phyloP scores from a whole-genome alignment of 2,888 invertebrate genomes.

The Hyles lineata region DNA sequence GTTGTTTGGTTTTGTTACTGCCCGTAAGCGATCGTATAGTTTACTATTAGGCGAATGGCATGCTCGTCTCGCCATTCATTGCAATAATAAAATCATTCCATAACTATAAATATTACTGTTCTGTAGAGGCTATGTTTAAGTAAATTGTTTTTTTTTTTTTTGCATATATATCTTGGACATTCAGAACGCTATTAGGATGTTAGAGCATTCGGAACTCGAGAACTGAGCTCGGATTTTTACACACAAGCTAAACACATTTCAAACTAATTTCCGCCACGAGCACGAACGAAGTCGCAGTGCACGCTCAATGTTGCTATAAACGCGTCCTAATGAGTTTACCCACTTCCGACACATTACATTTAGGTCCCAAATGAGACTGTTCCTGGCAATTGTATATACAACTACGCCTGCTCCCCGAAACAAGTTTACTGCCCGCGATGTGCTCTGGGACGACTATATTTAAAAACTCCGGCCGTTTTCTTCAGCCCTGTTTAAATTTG shows the following conservation, averaged over 20 bases:
- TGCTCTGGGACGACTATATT: neutral
- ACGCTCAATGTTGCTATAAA: constrained; percentile 14
- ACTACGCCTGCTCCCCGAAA: neutral
- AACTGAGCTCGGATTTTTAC: too few species aligned
- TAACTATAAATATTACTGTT: too few species aligned
- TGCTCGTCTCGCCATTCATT: too few species aligned
- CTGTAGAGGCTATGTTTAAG: too few species aligned
- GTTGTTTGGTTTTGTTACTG: too few species aligned
- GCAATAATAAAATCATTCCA: too few species aligned
- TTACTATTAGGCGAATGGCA: too few species aligned
- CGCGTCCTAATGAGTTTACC: constrained; percentile 18
- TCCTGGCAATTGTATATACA: neutral
- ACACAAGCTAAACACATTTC: neutral
- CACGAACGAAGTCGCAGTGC: neutral
- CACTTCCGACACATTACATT: constrained; percentile 9
- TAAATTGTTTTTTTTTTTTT: too few species aligned
- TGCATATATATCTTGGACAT: too few species aligned
- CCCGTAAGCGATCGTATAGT: too few species aligned
- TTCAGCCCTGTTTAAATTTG: neutral
- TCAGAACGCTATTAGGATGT: too few species aligned
- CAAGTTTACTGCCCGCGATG: neutral
- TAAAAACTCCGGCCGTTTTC: neutral
- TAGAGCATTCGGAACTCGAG: too few species aligned
- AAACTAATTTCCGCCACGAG: neutral
- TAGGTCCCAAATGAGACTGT: constrained; percentile 20